Evolutionary conservation across 2,113 vertebrate genomes (phyloP).

Genomic region (Willisornis vidua): DNA sequence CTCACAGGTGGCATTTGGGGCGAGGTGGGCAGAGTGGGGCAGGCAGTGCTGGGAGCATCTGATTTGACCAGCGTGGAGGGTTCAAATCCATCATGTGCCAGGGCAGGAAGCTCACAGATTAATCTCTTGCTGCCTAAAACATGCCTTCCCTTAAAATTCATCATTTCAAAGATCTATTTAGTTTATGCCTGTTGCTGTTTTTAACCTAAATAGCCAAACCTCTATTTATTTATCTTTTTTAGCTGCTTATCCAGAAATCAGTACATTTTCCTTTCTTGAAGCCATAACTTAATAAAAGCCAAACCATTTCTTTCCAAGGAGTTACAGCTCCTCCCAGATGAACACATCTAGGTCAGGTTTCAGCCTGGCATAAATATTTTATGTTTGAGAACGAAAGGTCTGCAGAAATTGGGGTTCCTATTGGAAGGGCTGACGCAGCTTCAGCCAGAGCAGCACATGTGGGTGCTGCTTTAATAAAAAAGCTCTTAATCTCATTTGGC

Average conservation of each 20-base stretch:
- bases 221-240: neutral
- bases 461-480: slow-evolving; percentile 63
- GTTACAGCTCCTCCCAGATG: slow-evolving; percentile 39
- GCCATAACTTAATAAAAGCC: slow-evolving; percentile 39
- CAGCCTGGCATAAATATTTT: slow-evolving; percentile 44
- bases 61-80: neutral
- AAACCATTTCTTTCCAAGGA: slow-evolving; percentile 16
- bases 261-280: neutral
- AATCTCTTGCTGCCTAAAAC: neutral
- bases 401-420: slow-evolving; percentile 9
- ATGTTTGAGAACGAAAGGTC: neutral
- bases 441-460: neutral
- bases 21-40: neutral
- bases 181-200: neutral
- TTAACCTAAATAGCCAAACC: neutral
- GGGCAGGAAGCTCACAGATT: neutral
- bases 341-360: slow-evolving; percentile 35
- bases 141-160: neutral
- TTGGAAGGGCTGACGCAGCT: neutral
- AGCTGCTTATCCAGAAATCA: slow-evolving; percentile 25
- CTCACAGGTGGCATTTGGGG: neutral
- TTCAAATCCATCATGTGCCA: neutral
- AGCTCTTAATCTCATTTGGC: slow-evolving; percentile 69
- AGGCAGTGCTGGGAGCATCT: neutral
- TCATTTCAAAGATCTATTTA: neutral